Conservation (phyloP, 1,140 invertebrate genomes). For the Papilio aristodemus region DNA sequence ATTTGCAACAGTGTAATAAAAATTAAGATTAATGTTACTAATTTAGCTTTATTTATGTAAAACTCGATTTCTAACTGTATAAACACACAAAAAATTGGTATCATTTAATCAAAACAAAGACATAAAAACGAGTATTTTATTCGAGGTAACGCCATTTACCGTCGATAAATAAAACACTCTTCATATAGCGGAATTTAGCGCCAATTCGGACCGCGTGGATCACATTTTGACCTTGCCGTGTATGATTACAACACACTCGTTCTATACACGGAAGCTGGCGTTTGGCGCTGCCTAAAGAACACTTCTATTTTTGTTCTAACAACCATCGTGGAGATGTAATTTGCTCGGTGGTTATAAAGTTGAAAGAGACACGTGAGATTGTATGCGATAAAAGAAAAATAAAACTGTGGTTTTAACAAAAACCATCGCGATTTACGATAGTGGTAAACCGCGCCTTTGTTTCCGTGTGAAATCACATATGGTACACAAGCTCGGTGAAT, state of each 20-base stretch:
- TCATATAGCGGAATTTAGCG: neutral
- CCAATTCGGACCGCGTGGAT: conserved; percentile 27
- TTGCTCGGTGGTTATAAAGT: conserved; percentile 11
- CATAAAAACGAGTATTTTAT: neutral
- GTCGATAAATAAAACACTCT: neutral
- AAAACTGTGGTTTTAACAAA: neutral
- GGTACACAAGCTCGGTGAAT: neutral
- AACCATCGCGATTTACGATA: neutral
- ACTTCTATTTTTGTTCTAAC: conserved; percentile 28
- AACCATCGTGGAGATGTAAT: conserved; percentile 10
- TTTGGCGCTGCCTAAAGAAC: conserved; percentile 20
- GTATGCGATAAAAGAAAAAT: neutral
- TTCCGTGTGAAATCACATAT: conserved; percentile 12
- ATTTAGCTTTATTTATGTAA: neutral
- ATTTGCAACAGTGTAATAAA: neutral
- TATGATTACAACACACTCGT: conserved; percentile 27
- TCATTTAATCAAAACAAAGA: neutral
- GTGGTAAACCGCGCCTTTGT: neutral
- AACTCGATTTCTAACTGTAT: neutral
- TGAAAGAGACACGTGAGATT: conserved; percentile 7
- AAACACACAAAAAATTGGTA: neutral
- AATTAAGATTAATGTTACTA: neutral
- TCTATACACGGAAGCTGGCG: conserved; percentile 19
- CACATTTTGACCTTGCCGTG: conserved; percentile 28
- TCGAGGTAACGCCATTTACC: neutral